phyloP scores from a whole-genome alignment of 53 echinoderm and acorn worm species.

The Antedon mediterranea region DNA sequence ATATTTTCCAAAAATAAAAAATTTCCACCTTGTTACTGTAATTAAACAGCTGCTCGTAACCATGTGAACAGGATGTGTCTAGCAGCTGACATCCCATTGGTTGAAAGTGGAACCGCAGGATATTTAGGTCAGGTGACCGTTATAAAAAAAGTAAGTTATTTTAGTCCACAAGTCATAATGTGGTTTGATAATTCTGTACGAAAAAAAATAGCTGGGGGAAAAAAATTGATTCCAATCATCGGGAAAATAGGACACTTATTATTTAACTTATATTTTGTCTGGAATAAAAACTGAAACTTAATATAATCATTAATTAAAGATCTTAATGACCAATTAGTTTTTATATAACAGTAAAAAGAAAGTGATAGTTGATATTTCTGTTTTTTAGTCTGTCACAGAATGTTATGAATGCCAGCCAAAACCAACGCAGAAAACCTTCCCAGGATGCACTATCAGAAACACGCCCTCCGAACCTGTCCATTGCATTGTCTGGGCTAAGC shows the following conservation, averaged over 20 bases:
- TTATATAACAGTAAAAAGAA: too few species aligned
- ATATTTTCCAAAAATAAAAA: too few species aligned
- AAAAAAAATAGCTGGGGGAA: too few species aligned
- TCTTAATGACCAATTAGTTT: too few species aligned
- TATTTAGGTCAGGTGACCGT: slow-evolving; percentile 94
- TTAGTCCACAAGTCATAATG: background rate
- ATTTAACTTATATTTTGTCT: too few species aligned
- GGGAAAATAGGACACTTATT: too few species aligned
- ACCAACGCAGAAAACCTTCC: slow-evolving; percentile 67
- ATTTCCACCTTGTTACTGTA: too few species aligned
- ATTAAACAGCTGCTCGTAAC: slow-evolving; percentile 72
- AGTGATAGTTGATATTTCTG: background rate
- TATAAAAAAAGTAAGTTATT: slow-evolving; percentile 78
- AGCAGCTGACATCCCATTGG: slow-evolving; percentile 81
- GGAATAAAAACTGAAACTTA: too few species aligned
- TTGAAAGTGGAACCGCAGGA: slow-evolving; percentile 91
- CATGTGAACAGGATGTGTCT: slow-evolving; percentile 99
- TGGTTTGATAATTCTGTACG: too few species aligned
- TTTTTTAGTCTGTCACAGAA: slow-evolving; percentile 33
- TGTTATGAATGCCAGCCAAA: slow-evolving; percentile 91
- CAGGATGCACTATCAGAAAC: slow-evolving; percentile 92
- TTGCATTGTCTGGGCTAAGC: slow-evolving; percentile 97
- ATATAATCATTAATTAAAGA: too few species aligned
- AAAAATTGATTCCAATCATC: too few species aligned
- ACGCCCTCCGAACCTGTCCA: slow-evolving; percentile 96